Evolutionary conservation across 2,797 vertebrate genomes (phyloP).

Genomic region (Loris lydekkerianus): DNA sequence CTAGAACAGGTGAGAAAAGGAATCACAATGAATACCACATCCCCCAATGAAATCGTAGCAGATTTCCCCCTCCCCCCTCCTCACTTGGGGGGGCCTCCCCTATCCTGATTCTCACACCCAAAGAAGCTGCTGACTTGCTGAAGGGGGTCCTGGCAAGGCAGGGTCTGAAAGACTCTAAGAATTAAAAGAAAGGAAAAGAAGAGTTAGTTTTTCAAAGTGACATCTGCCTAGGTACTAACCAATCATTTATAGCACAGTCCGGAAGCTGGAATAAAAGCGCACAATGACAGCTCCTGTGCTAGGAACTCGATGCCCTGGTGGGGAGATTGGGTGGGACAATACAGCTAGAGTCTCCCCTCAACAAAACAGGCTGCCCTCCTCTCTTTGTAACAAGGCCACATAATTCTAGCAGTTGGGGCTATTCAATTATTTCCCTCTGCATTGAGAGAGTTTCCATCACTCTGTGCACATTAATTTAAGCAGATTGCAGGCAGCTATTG

Average conservation of each 20-base stretch:
- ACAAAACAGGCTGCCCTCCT: background rate
- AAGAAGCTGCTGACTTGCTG: background rate
- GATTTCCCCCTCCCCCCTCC: background rate
- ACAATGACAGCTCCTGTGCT: background rate
- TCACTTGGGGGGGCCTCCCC: background rate
- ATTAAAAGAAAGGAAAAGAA: background rate
- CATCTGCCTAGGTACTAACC: background rate
- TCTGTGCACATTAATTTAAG: background rate
- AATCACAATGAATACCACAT: accelerated
- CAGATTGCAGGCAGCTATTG: background rate
- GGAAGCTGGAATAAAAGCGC: background rate
- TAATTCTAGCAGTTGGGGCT: background rate
- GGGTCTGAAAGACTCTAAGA: background rate
- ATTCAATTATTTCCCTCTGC: background rate
- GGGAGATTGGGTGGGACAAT: background rate
- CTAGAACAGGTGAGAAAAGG: background rate
- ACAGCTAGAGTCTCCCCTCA: background rate
- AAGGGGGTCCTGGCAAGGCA: background rate
- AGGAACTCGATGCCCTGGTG: background rate
- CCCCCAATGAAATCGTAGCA: background rate
- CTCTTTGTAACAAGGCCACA: background rate
- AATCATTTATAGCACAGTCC: background rate
- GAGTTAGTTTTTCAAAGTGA: background rate
- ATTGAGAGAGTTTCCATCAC: background rate
- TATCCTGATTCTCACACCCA: background rate